These are phyloP conservation scores for Zygogramma bicolorata DNA, from an alignment of 2,888 invertebrate species.

Conservation along the genomic window DNA sequence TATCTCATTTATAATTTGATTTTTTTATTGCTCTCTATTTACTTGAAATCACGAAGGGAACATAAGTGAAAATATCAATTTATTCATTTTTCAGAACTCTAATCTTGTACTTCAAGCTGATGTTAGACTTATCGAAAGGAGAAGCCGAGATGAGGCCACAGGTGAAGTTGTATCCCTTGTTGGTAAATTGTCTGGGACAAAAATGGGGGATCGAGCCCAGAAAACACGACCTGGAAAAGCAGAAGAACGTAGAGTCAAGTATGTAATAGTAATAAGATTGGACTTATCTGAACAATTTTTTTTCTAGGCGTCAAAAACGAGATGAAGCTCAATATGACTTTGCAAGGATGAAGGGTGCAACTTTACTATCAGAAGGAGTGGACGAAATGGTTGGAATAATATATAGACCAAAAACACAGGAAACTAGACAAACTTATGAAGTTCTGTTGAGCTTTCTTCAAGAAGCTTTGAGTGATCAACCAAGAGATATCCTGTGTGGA, in stretches of 20 bases:
- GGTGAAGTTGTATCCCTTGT: conserved; percentile 97
- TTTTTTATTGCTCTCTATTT: conserved; percentile 17
- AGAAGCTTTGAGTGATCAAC: conserved; percentile 96
- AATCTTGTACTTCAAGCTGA: conserved; percentile 99
- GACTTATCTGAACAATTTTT: no score
- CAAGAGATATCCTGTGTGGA: conserved; percentile 95
- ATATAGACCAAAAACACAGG: conserved; percentile 96
- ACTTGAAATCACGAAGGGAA: no score
- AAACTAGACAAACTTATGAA: conserved; percentile 97
- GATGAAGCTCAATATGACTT: conserved; percentile 95
- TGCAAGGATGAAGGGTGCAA: conserved; percentile 89
- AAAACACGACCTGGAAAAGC: conserved; percentile 93
- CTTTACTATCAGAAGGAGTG: conserved; percentile 86
- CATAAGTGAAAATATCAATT: no score
- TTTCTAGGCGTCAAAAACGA: conserved; percentile 81
- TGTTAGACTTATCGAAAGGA: conserved; percentile 94
- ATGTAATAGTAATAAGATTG: no score
- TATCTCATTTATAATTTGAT: neutral
- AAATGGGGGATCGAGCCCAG: conserved; percentile 97
- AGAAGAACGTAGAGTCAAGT: conserved; percentile 94
- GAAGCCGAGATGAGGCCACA: conserved; percentile 98
- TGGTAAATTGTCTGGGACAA: conserved; percentile 88
- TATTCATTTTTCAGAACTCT: conserved; percentile 82
- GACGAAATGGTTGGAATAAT: conserved; percentile 95
- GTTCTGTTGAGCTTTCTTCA: conserved; percentile 96